Percentiles rank a stretch among this genome's conserved stretches.
These are phyloP conservation scores for Ahaetulla prasina DNA, from an alignment of 2,113 vertebrate species.

Conservation along the genomic window DNA sequence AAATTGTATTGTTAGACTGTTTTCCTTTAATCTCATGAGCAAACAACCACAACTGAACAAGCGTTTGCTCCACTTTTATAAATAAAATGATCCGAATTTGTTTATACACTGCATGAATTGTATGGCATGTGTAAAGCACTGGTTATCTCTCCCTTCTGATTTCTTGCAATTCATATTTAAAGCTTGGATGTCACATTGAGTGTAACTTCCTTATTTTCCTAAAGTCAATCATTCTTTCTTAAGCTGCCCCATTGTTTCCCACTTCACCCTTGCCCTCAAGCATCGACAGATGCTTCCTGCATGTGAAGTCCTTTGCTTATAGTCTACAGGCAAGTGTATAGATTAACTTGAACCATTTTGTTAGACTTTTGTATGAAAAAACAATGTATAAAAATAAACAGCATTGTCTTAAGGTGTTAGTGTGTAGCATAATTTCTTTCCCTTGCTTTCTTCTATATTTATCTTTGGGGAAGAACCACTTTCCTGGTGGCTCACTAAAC, in stretches of 20 bases:
- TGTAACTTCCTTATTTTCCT: constrained; percentile 38
- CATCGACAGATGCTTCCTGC: constrained; percentile 64
- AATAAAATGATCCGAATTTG: not conserved
- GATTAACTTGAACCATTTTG: constrained; percentile 25
- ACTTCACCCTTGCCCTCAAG: constrained; percentile 39
- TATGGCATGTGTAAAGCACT: not conserved
- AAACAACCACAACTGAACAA: not conserved
- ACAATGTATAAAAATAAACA: constrained; percentile 36
- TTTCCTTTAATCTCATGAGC: not conserved
- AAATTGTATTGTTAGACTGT: not conserved
- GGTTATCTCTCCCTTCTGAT: not conserved
- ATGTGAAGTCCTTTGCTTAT: constrained; percentile 18
- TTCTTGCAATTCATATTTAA: constrained; percentile 1
- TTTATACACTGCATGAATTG: not conserved
- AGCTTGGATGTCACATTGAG: constrained; percentile 14
- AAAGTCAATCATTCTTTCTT: constrained; percentile 46
- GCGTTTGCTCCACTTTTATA: not conserved
- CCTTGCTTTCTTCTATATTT: constrained; percentile 21
- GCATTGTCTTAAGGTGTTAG: constrained; percentile 23
- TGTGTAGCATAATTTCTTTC: not conserved
- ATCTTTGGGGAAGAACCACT: constrained; percentile 4
- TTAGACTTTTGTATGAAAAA: constrained; percentile 29
- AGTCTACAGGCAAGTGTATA: constrained; percentile 12
- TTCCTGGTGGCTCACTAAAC: not conserved
- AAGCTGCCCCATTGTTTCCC: constrained; percentile 42